Evolutionary conservation across 2,797 vertebrate species (phyloP), one percentile per base, ranked within the genome.

Genomic region (Sebastes glaucus): DNA sequence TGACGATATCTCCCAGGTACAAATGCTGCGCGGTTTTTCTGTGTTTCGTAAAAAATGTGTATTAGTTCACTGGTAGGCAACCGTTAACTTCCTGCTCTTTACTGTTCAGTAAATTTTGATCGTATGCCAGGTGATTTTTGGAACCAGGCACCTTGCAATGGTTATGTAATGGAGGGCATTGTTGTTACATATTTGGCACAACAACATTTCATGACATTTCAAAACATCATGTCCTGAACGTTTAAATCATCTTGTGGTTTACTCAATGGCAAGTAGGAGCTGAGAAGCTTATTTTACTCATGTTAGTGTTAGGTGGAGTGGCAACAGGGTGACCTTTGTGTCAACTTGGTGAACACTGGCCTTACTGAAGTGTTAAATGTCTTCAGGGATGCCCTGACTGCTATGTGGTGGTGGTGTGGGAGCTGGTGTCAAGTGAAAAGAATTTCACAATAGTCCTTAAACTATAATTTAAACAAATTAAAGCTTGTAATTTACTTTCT

Each of bases 1-100:
- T 6, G 98, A 99, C 0, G 93, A 96, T 72, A 92, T 95, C 33
- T 89, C 96, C 4, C 93, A 97, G 67, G 98, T 95, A 93, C 0
- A 1, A 73, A 52, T 52, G 49, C 13, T 14, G 20, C 18, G 6
- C 2, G 13, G 7, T 52, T 20, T 18, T 52, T 1, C 7, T 0
- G 4, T n/a, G 20, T 52, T n/a, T 52, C 4, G 2, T n/a, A 1
- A 52, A 20, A 52, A 5, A 1, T 52, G 20, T 18, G 18, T 52
- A 46, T 52, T 52, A n/a, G 32, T 27, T 46, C 10, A 52, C 4
- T 66, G 9, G 22, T 22, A 4, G 5, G 53, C 14, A 22, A 22
- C 28, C 10, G 25, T 16, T 30, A 18, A 18, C 49, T 38, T 30
- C 35, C 33, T 22, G 61, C 25, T 66, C 32, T 20, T 35, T 1